Conservation (phyloP, 2,113 vertebrate genomes). For the Rhipidura dahli region DNA sequence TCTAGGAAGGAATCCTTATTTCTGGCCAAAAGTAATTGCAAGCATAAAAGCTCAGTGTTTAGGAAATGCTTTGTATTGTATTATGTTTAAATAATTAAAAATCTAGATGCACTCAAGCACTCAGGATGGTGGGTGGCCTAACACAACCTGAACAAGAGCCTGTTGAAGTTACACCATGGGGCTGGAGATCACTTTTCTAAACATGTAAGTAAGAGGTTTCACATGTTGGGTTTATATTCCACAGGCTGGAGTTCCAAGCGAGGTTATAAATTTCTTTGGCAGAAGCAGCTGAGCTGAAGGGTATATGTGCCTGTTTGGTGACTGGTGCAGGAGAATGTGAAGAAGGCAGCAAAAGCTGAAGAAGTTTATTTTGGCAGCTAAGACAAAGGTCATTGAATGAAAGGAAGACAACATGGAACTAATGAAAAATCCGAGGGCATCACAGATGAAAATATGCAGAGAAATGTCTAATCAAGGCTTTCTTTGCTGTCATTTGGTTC, state of each 20-base stretch:
- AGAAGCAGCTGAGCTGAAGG: background rate
- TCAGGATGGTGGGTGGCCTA: background rate
- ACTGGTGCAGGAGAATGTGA: background rate
- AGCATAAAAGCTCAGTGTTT: background rate
- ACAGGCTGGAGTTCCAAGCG: background rate
- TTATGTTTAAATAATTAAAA: background rate
- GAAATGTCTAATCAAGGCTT: background rate
- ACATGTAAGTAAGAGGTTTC: background rate
- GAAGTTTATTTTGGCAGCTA: background rate
- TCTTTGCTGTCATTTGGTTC: background rate
- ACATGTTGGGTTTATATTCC: background rate
- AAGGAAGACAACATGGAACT: background rate
- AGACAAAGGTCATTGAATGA: background rate
- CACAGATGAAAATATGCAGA: background rate
- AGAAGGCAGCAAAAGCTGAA: background rate
- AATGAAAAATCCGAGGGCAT: background rate
- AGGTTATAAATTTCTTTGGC: background rate
- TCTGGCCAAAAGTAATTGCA: background rate
- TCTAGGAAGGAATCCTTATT: background rate
- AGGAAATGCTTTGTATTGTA: background rate
- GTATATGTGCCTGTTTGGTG: background rate
- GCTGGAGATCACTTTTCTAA: background rate
- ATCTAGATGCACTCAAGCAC: too few relatives aligned
- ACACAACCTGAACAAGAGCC: background rate
- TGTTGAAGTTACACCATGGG: background rate